A percentile compares a stretch with the other conserved stretches of the same genome.
phyloP scores from a whole-genome alignment of 2,888 invertebrate genomes.

The Ethmia dodecea region DNA sequence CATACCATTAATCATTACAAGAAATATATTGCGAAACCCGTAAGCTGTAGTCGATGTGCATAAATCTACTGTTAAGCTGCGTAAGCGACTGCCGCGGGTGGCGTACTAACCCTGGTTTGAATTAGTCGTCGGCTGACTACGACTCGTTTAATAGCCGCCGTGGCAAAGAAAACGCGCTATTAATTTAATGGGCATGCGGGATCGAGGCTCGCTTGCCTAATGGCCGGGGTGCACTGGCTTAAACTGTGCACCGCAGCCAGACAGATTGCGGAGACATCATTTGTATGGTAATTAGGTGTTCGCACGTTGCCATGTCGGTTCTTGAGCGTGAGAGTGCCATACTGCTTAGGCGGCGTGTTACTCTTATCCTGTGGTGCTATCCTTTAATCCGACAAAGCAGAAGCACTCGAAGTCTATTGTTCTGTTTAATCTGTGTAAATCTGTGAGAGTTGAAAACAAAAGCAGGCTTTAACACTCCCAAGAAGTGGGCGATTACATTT shows the following conservation, averaged over 20 bases:
- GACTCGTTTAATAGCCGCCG: constrained; percentile 43
- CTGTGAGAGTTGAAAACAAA: too few relatives aligned
- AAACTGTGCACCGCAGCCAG: constrained; percentile 23
- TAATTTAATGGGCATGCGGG: constrained; percentile 55
- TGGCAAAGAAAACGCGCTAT: constrained; percentile 58
- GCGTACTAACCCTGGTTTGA: constrained; percentile 29
- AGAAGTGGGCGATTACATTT: too few relatives aligned
- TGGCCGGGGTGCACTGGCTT: constrained; percentile 24
- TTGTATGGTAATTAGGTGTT: constrained; percentile 55
- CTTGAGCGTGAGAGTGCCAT: constrained; percentile 14
- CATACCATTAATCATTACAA: too few relatives aligned
- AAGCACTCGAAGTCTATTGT: too few relatives aligned
- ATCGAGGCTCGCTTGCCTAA: constrained; percentile 30
- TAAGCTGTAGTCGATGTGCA: constrained; percentile 29
- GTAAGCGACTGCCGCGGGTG: constrained; percentile 27
- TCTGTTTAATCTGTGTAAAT: constrained; percentile 9
- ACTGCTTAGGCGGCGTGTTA: constrained; percentile 15
- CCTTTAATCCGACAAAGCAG: too few relatives aligned
- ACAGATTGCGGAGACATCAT: constrained; percentile 46
- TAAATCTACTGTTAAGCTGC: constrained; percentile 45
- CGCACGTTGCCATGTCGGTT: constrained; percentile 33
- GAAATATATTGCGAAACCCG: constrained; percentile 19
- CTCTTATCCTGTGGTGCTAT: too few relatives aligned
- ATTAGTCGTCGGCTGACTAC: constrained; percentile 43
- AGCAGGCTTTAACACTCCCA: too few relatives aligned